Percentiles rank a stretch among this genome's conserved stretches.
Conservation (phyloP, 1,140 invertebrate genomes). For the Gonioctena quinquepunctata region DNA sequence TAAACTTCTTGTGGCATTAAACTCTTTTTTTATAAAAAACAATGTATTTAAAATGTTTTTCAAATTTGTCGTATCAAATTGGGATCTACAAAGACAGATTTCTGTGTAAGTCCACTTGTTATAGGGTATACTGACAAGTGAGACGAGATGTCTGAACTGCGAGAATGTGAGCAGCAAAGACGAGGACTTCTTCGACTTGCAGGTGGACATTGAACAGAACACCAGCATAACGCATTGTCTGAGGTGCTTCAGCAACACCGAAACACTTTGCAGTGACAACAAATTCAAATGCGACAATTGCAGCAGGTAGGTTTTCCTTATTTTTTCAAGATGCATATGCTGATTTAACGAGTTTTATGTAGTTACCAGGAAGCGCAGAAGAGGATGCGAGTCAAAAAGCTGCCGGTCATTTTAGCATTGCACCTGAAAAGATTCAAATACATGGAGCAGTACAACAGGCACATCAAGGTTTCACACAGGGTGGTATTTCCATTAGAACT, state of each 20-base stretch:
- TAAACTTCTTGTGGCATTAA: no score
- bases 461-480: constrained; percentile 98
- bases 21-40: no score
- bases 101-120: no score
- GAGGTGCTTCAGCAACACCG: constrained; percentile 96
- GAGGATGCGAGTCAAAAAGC: constrained; percentile 96
- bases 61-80: no score
- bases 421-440: constrained; percentile 99
- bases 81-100: no score
- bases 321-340: no score
- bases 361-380: constrained; percentile 99
- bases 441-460: constrained; percentile 97
- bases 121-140: constrained; percentile 93
- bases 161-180: constrained; percentile 99
- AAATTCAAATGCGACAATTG: constrained; percentile 99
- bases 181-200: constrained; percentile 98
- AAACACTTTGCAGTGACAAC: constrained; percentile 98
- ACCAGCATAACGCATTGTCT: constrained; percentile 99
- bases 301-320: constrained; percentile 29
- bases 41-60: no score
- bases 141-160: constrained; percentile 98
- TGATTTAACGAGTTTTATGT: no score
- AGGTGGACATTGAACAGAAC: constrained; percentile 99
- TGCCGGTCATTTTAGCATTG: constrained; percentile 95
- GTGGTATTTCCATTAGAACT: constrained; percentile 98